phyloP scores from a whole-genome alignment of 2,797 vertebrate genomes.

The Ctenosaura bakeri region DNA sequence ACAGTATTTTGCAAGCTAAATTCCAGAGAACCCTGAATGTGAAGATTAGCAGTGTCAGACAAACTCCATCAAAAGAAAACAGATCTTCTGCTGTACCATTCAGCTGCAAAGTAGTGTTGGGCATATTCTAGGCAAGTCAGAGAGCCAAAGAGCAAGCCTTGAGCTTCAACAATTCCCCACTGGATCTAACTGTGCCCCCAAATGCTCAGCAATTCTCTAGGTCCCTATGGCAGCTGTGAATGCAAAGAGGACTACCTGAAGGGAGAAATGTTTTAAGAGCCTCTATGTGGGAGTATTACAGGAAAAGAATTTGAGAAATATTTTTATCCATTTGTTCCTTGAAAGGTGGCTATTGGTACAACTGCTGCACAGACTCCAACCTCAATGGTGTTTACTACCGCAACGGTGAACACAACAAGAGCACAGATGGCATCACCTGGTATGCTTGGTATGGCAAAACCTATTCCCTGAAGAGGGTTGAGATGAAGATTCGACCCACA shows the following conservation, averaged over 20 bases:
- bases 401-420: slow-evolving; percentile 88
- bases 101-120: not conserved
- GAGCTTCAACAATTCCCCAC: not conserved
- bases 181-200: not conserved
- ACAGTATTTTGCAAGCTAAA: not conserved
- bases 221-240: not conserved
- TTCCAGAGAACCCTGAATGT: not conserved
- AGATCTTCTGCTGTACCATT: not conserved
- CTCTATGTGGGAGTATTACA: too few species aligned
- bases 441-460: slow-evolving; percentile 95
- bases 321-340: not conserved
- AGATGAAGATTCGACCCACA: slow-evolving; percentile 96
- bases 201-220: not conserved
- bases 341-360: slow-evolving; percentile 98
- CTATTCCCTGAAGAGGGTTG: slow-evolving; percentile 94
- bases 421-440: slow-evolving; percentile 95
- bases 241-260: not conserved
- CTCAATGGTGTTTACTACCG: slow-evolving; percentile 94
- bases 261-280: too few species aligned
- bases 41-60: not conserved
- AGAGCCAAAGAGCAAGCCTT: not conserved
- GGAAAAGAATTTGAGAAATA: too few species aligned
- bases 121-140: not conserved
- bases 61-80: not conserved
- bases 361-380: slow-evolving; percentile 99